phyloP scores from a whole-genome alignment of 37 sponge, comb jelly and placozoan genomes.

The Spongia lamella region DNA sequence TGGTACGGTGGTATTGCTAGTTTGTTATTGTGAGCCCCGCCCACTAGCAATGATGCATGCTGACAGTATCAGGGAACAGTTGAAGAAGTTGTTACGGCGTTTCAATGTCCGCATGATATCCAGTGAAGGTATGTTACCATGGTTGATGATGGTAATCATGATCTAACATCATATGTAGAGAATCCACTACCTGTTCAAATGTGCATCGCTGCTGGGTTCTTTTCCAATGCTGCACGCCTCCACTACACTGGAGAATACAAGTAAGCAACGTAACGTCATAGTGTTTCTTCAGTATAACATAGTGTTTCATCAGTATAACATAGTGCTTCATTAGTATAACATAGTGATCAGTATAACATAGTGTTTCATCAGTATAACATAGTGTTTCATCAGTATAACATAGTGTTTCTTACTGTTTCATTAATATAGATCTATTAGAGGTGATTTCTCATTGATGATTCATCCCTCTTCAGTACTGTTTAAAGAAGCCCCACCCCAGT shows the following conservation, averaged over 20 bases:
- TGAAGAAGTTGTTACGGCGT: slow-evolving; percentile 59
- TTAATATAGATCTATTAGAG: slow-evolving; percentile 63
- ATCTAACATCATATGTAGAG: slow-evolving; percentile 19
- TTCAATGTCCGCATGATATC: slow-evolving; percentile 68
- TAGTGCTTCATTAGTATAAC: background rate
- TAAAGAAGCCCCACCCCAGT: slow-evolving; percentile 56
- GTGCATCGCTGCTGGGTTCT: slow-evolving; percentile 83
- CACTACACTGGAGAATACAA: slow-evolving; percentile 73
- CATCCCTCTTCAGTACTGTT: slow-evolving; percentile 82
- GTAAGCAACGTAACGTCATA: slow-evolving; percentile 38
- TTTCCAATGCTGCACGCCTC: slow-evolving; percentile 81
- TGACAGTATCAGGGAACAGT: slow-evolving; percentile 75
- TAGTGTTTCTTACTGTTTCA: too few relatives aligned
- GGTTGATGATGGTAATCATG: background rate
- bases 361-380: background rate
- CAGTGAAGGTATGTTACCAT: slow-evolving; percentile 46
- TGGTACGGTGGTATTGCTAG: background rate
- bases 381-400: background rate
- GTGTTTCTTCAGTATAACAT: background rate
- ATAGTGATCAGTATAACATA: background rate
- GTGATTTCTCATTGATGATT: slow-evolving; percentile 70
- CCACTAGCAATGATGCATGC: slow-evolving; percentile 67
- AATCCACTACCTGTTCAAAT: slow-evolving; percentile 73
- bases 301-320: background rate
- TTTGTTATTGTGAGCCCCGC: too few relatives aligned